Conservation (phyloP, 1,140 invertebrate genomes). For the Carposina sasakii region DNA sequence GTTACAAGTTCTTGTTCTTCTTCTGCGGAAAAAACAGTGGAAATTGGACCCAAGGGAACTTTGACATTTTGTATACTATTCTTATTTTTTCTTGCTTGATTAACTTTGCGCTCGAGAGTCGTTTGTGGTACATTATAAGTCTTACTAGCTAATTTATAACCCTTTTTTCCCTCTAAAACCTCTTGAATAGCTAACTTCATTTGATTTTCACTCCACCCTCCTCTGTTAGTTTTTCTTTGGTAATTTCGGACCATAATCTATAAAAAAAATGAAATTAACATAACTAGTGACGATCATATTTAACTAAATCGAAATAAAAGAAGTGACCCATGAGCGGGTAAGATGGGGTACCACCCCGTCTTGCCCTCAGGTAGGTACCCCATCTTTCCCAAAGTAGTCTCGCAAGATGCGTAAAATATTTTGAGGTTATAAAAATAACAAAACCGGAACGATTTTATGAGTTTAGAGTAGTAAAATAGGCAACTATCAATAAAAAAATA, state of each 20-base stretch:
- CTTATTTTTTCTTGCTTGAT: constrained; percentile 2
- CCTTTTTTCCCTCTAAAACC: constrained; percentile 9
- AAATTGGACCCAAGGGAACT: constrained; percentile 3
- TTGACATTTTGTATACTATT: background rate
- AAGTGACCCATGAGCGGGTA: too few relatives aligned
- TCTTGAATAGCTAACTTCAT: constrained; percentile 6
- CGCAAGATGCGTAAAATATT: too few relatives aligned
- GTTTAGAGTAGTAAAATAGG: too few relatives aligned
- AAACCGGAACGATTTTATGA: too few relatives aligned
- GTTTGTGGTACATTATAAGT: constrained; percentile 20
- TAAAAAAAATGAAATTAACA: too few relatives aligned
- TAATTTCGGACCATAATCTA: constrained; percentile 2
- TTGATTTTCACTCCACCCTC: background rate
- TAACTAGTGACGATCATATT: too few relatives aligned
- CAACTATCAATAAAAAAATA: too few relatives aligned
- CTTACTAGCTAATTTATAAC: constrained; percentile 15
- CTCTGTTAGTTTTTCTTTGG: constrained; percentile 7
- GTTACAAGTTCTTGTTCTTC: constrained; percentile 15
- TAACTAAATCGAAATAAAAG: too few relatives aligned
- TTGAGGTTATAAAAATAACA: too few relatives aligned
- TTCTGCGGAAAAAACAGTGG: background rate
- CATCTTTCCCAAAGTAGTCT: too few relatives aligned
- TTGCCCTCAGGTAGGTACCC: too few relatives aligned
- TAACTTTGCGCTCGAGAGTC: constrained; percentile 19
- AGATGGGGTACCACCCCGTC: too few relatives aligned